Conservation (phyloP, 2,113 vertebrate genomes). For the Garra rufa region DNA sequence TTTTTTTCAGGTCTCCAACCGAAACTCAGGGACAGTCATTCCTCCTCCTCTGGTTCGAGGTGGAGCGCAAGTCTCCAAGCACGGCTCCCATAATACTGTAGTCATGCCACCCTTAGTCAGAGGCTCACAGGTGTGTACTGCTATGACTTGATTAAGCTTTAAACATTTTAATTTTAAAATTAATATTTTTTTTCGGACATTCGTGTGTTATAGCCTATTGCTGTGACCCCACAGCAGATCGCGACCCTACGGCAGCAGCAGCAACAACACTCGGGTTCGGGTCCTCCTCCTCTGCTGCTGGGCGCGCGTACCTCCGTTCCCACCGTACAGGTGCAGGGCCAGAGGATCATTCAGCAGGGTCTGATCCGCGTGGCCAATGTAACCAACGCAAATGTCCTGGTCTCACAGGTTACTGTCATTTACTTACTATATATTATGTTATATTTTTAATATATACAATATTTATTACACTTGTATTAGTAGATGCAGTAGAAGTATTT, state of each 20-base stretch:
- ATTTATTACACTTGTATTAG: neutral
- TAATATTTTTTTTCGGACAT: neutral
- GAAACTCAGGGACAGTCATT: constrained; percentile 88
- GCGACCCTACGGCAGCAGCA: constrained; percentile 87
- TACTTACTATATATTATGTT: neutral
- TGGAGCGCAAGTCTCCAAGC: constrained; percentile 88
- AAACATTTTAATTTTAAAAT: neutral
- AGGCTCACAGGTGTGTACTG: constrained; percentile 87
- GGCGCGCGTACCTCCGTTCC: constrained; percentile 91
- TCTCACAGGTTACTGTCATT: constrained; percentile 76
- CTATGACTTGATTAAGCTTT: neutral
- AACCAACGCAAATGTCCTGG: constrained; percentile 87
- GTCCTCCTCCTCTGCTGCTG: constrained; percentile 90
- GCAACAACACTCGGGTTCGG: constrained; percentile 89
- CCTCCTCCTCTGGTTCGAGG: constrained; percentile 94
- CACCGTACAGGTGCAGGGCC: constrained; percentile 93
- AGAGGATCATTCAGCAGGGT: constrained; percentile 96
- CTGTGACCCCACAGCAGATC: constrained; percentile 90
- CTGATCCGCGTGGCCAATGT: constrained; percentile 95
- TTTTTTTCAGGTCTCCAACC: constrained; percentile 73
- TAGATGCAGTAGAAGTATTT: neutral
- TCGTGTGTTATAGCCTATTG: constrained; percentile 72
- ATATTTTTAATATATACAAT: neutral
- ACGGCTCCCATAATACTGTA: constrained; percentile 81
- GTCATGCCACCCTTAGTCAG: constrained; percentile 94